Conservation (phyloP, 2,888 invertebrate genomes). For the Drosophila quinaria region DNA sequence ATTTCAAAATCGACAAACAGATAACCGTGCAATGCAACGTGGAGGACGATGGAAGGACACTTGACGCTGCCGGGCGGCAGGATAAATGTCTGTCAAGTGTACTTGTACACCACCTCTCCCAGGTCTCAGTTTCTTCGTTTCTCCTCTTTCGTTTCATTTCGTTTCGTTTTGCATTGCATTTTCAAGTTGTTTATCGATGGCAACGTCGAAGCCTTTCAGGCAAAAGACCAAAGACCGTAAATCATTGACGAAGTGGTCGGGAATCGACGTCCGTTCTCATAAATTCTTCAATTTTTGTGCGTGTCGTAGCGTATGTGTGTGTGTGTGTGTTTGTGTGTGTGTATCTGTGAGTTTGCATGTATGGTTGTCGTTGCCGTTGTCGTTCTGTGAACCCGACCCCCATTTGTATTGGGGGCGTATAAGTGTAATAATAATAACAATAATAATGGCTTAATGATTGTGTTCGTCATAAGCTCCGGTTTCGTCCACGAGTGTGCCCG, state of each 20-base stretch:
- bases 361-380: conserved; percentile 1
- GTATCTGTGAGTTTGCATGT: conserved; percentile 1
- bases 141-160: conserved; percentile 4
- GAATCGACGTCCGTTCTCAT: conserved; percentile 19
- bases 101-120: conserved; percentile 21
- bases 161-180: conserved; percentile 62
- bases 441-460: conserved; percentile 79
- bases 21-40: conserved; percentile 51
- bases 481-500: conserved; percentile 1
- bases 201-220: conserved; percentile 34
- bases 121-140: conserved; percentile 17
- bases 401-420: conserved; percentile 36
- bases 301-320: conserved; percentile 18
- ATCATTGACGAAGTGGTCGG: conserved; percentile 60
- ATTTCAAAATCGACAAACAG: conserved; percentile 80
- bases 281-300: conserved; percentile 51
- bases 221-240: conserved; percentile 53
- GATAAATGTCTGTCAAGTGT: conserved; percentile 59
- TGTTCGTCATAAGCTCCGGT: conserved; percentile 64
- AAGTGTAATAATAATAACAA: conserved; percentile 79
- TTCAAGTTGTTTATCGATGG: conserved; percentile 76
- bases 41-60: conserved; percentile 25
- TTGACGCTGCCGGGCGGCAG: conserved; percentile 49
- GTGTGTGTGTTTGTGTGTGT: conserved; percentile 5
- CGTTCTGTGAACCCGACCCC: conserved; percentile 5